Percentiles rank a stretch among this genome's conserved stretches.
phyloP scores from a whole-genome alignment of 2,113 vertebrate species.

The Machaerirhynchus nigripectus region DNA sequence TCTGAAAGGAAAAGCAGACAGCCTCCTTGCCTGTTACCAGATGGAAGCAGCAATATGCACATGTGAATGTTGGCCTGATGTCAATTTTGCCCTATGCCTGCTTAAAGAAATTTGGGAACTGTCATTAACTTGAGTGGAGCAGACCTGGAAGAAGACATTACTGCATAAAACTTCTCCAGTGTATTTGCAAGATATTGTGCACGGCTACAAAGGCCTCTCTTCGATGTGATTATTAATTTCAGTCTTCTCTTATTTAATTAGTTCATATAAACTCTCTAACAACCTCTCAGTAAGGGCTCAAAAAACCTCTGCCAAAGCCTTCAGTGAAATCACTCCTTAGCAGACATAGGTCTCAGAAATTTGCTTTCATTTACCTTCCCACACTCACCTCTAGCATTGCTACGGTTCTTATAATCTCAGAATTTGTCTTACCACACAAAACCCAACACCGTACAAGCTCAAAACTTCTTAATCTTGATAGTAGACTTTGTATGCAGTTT shows the following conservation, averaged over 20 bases:
- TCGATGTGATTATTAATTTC: slow-evolving; percentile 25
- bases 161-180: background rate
- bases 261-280: background rate
- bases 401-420: background rate
- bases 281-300: background rate
- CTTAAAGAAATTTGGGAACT: background rate
- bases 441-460: background rate
- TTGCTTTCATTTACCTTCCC: slow-evolving; percentile 21
- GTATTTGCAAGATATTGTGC: background rate
- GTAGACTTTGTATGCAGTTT: background rate
- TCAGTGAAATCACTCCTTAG: background rate
- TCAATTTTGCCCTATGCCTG: background rate
- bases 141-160: background rate
- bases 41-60: background rate
- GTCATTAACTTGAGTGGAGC: background rate
- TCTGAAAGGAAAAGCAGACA: background rate
- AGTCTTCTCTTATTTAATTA: background rate
- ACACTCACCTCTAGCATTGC: background rate
- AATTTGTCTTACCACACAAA: background rate
- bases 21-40: background rate
- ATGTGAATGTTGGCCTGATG: background rate
- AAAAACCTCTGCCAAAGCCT: slow-evolving; percentile 8
- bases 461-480: background rate
- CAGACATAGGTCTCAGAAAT: slow-evolving; percentile 7
- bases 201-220: background rate